Conservation (phyloP, 2,113 vertebrate species). For the Glaucomys volans region DNA sequence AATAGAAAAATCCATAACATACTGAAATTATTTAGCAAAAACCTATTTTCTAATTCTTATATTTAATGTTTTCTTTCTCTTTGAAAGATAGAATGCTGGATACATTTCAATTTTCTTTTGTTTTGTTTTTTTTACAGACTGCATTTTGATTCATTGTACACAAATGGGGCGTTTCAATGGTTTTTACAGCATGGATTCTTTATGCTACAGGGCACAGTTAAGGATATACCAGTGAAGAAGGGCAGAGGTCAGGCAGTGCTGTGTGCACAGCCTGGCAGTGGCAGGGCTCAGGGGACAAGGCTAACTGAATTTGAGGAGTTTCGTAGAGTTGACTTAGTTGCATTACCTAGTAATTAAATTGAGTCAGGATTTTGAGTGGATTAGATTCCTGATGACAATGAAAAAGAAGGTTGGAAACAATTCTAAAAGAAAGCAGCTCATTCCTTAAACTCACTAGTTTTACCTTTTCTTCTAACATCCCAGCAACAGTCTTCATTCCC, state of each 20-base stretch:
- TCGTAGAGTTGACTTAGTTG: not conserved
- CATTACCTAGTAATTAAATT: slow-evolving; percentile 8
- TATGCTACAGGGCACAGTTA: not conserved
- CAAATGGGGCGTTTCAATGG: too few relatives aligned
- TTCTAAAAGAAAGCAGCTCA: not conserved
- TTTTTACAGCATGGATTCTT: not conserved
- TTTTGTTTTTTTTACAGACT: too few relatives aligned
- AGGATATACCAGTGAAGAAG: not conserved
- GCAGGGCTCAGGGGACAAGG: not conserved
- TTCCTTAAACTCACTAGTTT: not conserved
- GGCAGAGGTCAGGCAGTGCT: not conserved
- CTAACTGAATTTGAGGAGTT: not conserved
- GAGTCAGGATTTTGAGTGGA: slow-evolving; percentile 46
- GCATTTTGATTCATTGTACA: too few relatives aligned
- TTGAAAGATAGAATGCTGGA: not conserved
- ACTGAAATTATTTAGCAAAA: not conserved
- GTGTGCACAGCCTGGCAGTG: not conserved
- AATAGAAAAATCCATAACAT: not conserved
- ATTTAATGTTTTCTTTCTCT: not conserved
- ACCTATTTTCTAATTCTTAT: not conserved
- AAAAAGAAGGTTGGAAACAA: not conserved
- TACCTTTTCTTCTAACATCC: not conserved
- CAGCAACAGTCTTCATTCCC: not conserved
- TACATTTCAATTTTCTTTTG: not conserved
- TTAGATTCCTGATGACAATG: slow-evolving; percentile 52